Evolutionary conservation across 2,888 invertebrate species (phyloP).

Genomic region (Clostera curtula): DNA sequence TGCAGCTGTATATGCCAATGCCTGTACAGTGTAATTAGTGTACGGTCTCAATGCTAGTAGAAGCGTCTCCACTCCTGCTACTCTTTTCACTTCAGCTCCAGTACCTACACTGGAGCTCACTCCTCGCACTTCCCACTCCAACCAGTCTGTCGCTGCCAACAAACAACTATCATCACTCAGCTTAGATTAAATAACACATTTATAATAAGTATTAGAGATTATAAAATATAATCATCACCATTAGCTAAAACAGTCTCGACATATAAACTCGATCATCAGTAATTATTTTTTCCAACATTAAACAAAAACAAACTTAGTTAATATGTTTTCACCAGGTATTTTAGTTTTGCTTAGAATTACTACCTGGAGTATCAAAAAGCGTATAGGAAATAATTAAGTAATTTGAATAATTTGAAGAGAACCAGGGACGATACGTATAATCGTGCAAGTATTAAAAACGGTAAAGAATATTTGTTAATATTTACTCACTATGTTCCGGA

Average conservation of each 20-base stretch:
- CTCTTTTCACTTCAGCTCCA: conserved; percentile 84
- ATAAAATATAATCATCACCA: conserved; percentile 11
- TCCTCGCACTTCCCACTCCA: conserved; percentile 65
- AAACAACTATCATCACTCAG: conserved; percentile 72
- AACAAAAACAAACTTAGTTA: too few relatives aligned
- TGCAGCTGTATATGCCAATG: conserved; percentile 87
- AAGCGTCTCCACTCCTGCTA: conserved; percentile 85
- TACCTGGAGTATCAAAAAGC: too few relatives aligned
- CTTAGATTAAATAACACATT: conserved; percentile 35
- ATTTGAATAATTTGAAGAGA: too few relatives aligned
- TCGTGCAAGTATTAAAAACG: too few relatives aligned
- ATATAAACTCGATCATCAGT: too few relatives aligned
- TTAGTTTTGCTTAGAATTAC: too few relatives aligned
- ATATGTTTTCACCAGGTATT: too few relatives aligned
- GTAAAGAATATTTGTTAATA: too few relatives aligned
- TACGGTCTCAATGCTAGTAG: conserved; percentile 86
- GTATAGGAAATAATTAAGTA: too few relatives aligned
- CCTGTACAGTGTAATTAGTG: conserved; percentile 91
- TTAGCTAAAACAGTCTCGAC: conserved; percentile 1
- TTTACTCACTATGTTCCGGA: conserved; percentile 71
- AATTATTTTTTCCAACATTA: too few relatives aligned
- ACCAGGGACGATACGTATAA: too few relatives aligned
- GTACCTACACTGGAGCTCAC: conserved; percentile 34
- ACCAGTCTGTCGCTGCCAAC: conserved; percentile 69
- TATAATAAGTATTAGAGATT: not conserved